A percentile compares a stretch with the other conserved stretches of the same genome.
Evolutionary conservation across 64 coral and sea anemone species (phyloP).

Genomic region (Acropora yongei): DNA sequence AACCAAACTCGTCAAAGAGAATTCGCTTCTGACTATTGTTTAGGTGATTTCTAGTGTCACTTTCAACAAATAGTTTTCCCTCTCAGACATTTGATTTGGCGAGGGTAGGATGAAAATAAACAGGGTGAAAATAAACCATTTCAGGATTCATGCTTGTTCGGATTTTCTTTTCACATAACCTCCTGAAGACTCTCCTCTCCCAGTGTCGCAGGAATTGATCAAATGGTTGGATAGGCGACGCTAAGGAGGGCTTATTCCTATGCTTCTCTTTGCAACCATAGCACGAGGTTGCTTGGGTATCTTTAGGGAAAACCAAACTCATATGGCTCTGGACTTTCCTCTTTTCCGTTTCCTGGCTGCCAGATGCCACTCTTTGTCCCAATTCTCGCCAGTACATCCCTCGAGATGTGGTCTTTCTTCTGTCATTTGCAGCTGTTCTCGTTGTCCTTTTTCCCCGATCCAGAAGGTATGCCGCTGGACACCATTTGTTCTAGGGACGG

Average conservation of each 20-base stretch:
- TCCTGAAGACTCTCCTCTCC: slow-evolving; percentile 40
- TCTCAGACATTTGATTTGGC: no score
- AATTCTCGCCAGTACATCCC: not conserved
- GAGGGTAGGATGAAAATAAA: no score
- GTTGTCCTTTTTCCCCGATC: slow-evolving; percentile 2
- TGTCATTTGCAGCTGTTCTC: not conserved
- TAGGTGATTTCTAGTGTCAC: no score
- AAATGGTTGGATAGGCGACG: slow-evolving; percentile 31
- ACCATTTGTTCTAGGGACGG: slow-evolving; percentile 11
- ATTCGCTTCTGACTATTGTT: no score
- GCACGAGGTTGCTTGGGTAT: slow-evolving; percentile 21
- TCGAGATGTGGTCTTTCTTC: slow-evolving; percentile 3
- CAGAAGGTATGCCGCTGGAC: not conserved
- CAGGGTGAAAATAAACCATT: slow-evolving; percentile 17
- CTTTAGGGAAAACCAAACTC: slow-evolving; percentile 25
- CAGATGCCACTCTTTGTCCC: slow-evolving; percentile 14
- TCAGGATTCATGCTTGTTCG: slow-evolving; percentile 13
- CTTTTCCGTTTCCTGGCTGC: not conserved
- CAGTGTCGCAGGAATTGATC: slow-evolving; percentile 48
- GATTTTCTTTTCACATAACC: slow-evolving; percentile 12
- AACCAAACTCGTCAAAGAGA: no score
- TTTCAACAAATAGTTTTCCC: no score
- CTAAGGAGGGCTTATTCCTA: slow-evolving; percentile 21
- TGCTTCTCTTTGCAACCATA: slow-evolving; percentile 47
- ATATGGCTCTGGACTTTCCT: not conserved